A percentile compares a stretch with the other conserved stretches of the same genome.
Conservation (phyloP, 2,797 vertebrate species). For the Merluccius polli region DNA sequence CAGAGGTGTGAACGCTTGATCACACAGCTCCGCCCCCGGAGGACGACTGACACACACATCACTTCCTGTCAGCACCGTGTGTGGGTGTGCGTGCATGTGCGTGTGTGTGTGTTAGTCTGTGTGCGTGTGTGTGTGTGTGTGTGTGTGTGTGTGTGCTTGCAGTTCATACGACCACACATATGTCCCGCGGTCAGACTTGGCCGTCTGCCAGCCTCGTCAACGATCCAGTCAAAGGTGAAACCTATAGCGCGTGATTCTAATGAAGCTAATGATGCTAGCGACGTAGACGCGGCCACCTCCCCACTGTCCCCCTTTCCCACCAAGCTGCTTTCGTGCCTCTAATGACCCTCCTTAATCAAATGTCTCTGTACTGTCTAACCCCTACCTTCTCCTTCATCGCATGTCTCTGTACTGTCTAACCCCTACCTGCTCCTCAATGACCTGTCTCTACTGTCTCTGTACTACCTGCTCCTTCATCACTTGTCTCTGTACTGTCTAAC, state of each 20-base stretch:
- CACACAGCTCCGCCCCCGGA: slow-evolving; percentile 53
- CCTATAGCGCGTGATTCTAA: slow-evolving; percentile 53
- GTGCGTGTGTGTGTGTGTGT: neutral
- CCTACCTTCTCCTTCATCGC: too few species aligned
- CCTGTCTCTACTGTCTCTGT: too few species aligned
- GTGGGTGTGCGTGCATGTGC: slow-evolving; percentile 20
- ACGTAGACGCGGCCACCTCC: neutral
- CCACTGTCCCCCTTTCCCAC: neutral
- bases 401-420: too few species aligned
- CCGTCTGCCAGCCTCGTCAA: slow-evolving; percentile 48
- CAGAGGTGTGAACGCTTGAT: slow-evolving; percentile 66
- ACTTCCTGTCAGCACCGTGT: slow-evolving; percentile 14
- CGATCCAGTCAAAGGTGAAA: slow-evolving; percentile 59
- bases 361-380: too few species aligned
- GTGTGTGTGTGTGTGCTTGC: neutral
- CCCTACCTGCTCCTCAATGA: too few species aligned
- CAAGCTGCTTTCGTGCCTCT: too few species aligned
- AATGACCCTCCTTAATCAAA: too few species aligned
- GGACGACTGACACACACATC: slow-evolving; percentile 35
- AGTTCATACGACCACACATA: neutral
- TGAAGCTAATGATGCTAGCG: slow-evolving; percentile 25
- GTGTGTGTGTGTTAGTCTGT: slow-evolving; percentile 39
- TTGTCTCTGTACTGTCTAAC: too few species aligned
- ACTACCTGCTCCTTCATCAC: too few species aligned
- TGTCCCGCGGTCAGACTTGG: slow-evolving; percentile 16